phyloP scores from a whole-genome alignment of 1,140 invertebrate genomes.

The Drosophila leontia region DNA sequence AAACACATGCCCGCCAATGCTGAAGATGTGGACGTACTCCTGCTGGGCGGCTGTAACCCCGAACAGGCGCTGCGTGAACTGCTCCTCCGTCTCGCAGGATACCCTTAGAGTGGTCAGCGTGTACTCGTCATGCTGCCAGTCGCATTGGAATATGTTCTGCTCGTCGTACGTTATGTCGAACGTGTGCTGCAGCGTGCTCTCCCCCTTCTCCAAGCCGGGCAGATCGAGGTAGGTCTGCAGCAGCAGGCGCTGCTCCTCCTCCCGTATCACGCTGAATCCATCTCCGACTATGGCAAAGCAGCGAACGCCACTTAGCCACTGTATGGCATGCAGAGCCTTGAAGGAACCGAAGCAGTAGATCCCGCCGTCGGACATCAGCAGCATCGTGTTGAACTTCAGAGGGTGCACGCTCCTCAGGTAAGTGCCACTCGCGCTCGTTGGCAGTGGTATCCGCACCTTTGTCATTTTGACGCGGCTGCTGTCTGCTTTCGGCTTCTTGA shows the following conservation, averaged over 20 bases:
- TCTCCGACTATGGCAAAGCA: constrained; percentile 46
- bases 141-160: constrained; percentile 67
- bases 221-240: constrained; percentile 68
- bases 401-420: constrained; percentile 57
- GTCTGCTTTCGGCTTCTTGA: constrained; percentile 55
- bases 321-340: constrained; percentile 61
- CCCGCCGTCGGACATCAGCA: constrained; percentile 68
- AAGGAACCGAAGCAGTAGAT: constrained; percentile 75
- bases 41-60: constrained; percentile 14
- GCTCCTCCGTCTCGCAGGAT: constrained; percentile 29
- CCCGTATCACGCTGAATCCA: constrained; percentile 69
- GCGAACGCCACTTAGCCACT: constrained; percentile 65
- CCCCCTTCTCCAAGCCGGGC: constrained; percentile 52
- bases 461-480: constrained; percentile 57
- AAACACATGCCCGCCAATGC: constrained; percentile 65
- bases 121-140: constrained; percentile 64
- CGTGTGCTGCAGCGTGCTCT: constrained; percentile 47
- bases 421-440: constrained; percentile 12
- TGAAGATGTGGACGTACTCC: constrained; percentile 61
- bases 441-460: constrained; percentile 64
- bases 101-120: constrained; percentile 53
- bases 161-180: constrained; percentile 77
- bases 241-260: constrained; percentile 32
- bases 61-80: constrained; percentile 60
- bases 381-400: constrained; percentile 69